Evolutionary conservation across 2,797 vertebrate species (phyloP), one percentile per base, ranked within the genome.

Genomic region (Chiroxiphia lanceolata): DNA sequence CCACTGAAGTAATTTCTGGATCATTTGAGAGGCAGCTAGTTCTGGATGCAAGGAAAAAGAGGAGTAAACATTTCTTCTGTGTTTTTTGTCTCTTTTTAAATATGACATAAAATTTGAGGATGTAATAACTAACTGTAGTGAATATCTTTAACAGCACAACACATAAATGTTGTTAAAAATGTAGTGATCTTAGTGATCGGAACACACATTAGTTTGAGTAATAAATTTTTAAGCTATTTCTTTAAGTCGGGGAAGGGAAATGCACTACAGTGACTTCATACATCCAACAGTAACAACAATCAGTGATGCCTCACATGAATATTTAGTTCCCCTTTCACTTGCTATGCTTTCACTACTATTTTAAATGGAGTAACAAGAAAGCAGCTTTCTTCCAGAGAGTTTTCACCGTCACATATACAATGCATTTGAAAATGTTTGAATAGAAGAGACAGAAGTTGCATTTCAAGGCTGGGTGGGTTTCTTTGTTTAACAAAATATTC

Each of bases 11-110:
- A 82, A 98, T 98, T 98, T 99, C 99, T 57, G 98, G 97, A 97
- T 99, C 99, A 97, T 98, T 98, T 97, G 99, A 98, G 97, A 99
- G 99, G 97, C 98, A 99, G 98, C 98, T 99, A 97, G 99, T 94
- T 98, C 99, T 99, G 97, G 90, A 93, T 65, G 92, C 77, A 98
- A 97, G 67, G 89, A 78, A 96, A 98, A 96, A 97, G 11, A 97
- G 74, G 48, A 93, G 86, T 98, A 91, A 98, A 86, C 47, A 95
- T 95, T 94, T 92, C 67, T 83, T 94, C 77, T 89, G 23, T 51
- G 60, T 87, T 20, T 18, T 87, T 85, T 91, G 76, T 80, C 13
- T 74, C 53, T 47, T 72, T 81, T 70, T 63, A 93, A 85, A 72
- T 48, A 88, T 2, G 17, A 71, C 40, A 91, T 60, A 36, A 77